Evolutionary conservation across 2,113 vertebrate genomes (phyloP).

Genomic region (Centropus unirufus): DNA sequence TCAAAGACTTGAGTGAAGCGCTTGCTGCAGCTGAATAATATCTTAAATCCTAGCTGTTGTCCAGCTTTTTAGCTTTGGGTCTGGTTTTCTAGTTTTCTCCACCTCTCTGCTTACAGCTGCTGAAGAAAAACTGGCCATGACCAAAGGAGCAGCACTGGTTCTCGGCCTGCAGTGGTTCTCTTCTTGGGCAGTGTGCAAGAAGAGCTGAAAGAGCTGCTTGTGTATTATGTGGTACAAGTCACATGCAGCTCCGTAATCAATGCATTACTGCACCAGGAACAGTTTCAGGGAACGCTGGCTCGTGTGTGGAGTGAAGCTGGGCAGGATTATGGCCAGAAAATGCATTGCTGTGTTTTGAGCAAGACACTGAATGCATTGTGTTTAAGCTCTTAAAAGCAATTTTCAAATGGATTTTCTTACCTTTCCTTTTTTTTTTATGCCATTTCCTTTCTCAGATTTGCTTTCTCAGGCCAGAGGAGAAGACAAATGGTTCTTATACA

Average conservation of each 20-base stretch:
- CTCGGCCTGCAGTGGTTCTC: background rate
- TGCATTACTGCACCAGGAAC: background rate
- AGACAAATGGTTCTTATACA: background rate
- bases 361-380: background rate
- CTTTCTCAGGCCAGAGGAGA: background rate
- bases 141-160: accelerated
- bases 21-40: background rate
- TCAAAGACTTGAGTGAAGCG: background rate
- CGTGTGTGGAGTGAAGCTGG: background rate
- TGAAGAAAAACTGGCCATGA: background rate
- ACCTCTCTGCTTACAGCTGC: background rate
- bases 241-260: background rate
- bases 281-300: background rate
- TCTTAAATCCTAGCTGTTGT: background rate
- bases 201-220: background rate
- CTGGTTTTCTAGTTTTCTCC: background rate
- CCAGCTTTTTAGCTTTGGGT: background rate
- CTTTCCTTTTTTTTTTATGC: background rate
- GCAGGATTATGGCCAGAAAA: background rate
- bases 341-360: background rate
- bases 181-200: background rate
- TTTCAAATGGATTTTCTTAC: background rate
- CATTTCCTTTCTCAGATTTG: background rate
- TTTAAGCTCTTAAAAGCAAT: background rate
- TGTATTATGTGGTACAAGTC: background rate